Base-by-base conservation (phyloP, 35 echinoderm and acorn worm species). In the Amphiura filiformis region DNA sequence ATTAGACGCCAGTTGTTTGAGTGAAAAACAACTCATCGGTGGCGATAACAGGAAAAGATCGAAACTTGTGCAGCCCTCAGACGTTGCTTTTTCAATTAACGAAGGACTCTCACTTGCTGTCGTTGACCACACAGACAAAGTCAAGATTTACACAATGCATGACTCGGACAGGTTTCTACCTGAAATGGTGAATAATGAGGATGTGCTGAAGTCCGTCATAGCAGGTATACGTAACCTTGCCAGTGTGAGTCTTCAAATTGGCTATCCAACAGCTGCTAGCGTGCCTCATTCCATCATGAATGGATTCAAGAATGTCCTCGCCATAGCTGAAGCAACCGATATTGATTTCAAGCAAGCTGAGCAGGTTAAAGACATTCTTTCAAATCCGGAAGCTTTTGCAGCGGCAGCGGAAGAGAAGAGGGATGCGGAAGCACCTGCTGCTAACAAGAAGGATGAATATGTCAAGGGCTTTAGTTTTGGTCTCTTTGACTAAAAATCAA, bases 381-480 rank as follows among this genome's bases (percentile, higher is more conserved):
- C 96, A 13, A 92, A 98, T 84, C 96, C 96, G n/a, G 81, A 92
- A 23, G 96, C 96, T 13, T 98, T 98, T 78, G 80, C 80, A 14
- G 92, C 89, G 0, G 81, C n/a, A 35, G 84, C 39, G 31, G 84
- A 52, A 32, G 84, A 87, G 13, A 80, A 85, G 35, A 82, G 89
- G 42, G 89, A 88, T 13, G 81, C 79, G 41, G 93, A 90, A 39
- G 76, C 86, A 79, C n/a, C n/a, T n/a, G n/a, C n/a, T n/a, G 93
- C 79, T 37, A 82, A 87, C 70, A 88, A 94, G 57, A 88, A 87
- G 36, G 88, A 88, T 79, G 92, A 91, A 86, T 94, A 88, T 17
- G 95, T 94, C 79, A 92, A 97, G 44, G 95, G 93, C 81, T 94
- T 97, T 92, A 92, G 95, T 7, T 97, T 97, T 57, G 95, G 95